Conservation (phyloP, 2,797 vertebrate genomes). For the Simalia tracyae region DNA sequence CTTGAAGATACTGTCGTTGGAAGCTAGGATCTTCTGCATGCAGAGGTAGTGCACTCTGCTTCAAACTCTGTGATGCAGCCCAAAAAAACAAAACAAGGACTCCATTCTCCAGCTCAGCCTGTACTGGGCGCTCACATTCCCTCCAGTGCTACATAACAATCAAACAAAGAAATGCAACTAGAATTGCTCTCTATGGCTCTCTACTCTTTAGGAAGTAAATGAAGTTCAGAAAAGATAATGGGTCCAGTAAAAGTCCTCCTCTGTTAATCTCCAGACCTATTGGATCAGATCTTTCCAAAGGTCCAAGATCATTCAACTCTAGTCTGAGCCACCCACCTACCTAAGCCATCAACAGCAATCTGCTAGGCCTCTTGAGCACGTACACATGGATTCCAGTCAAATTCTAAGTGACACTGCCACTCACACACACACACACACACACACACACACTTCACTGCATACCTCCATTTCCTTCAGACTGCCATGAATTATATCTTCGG, state of each 20-base stretch:
- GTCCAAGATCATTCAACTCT: neutral
- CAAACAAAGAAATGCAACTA: neutral
- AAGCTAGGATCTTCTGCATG: neutral
- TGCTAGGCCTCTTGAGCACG: too few species aligned
- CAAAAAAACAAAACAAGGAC: too few species aligned
- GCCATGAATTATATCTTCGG: rapidly evolving
- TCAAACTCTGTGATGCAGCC: too few species aligned
- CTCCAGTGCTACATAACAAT: too few species aligned
- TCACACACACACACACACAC: too few species aligned
- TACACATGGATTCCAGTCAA: too few species aligned
- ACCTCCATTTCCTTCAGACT: constrained; percentile 66
- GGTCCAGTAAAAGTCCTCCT: neutral
- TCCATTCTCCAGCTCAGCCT: neutral
- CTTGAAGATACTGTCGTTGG: too few species aligned
- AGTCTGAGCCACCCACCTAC: neutral
- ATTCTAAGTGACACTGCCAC: too few species aligned
- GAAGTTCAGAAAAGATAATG: neutral
- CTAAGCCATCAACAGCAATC: neutral
- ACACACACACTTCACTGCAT: neutral
- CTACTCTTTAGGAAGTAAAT: neutral
- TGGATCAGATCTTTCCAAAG: neutral
- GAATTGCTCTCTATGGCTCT: neutral
- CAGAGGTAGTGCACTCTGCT: too few species aligned
- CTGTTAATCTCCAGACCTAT: neutral
- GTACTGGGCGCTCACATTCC: too few species aligned